phyloP scores from a whole-genome alignment of 2,113 vertebrate species.

The Brienomyrus longianalis region DNA sequence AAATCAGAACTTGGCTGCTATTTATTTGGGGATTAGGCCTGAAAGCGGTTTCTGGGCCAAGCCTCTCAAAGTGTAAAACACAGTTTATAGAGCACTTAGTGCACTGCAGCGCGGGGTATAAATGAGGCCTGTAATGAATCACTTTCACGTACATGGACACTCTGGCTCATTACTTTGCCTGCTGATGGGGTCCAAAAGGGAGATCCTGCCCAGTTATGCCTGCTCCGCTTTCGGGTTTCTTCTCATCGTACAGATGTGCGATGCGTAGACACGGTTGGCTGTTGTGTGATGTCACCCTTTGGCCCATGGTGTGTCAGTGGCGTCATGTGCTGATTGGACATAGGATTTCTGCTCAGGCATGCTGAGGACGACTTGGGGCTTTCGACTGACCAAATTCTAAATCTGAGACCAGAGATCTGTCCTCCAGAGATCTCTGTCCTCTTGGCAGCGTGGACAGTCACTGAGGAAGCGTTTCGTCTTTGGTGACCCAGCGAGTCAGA shows the following conservation, averaged over 20 bases:
- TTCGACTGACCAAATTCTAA: conserved; percentile 55
- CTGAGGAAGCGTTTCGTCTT: background rate
- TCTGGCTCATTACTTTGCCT: background rate
- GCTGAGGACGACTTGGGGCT: conserved; percentile 36
- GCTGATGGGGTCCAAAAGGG: background rate
- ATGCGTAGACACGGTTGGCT: background rate
- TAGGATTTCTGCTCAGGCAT: conserved; percentile 32
- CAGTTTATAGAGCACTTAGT: conserved; percentile 2
- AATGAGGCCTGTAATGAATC: conserved; percentile 4
- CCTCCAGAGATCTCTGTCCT: conserved; percentile 17
- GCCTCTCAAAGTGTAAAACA: background rate
- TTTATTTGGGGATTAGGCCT: background rate
- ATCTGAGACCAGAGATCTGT: too few relatives aligned
- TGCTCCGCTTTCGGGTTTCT: background rate
- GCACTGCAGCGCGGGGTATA: background rate
- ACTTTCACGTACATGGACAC: background rate
- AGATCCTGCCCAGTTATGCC: background rate
- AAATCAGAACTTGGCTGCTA: background rate
- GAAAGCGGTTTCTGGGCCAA: background rate
- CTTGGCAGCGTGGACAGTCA: background rate
- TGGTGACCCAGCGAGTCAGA: background rate
- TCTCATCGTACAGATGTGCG: background rate
- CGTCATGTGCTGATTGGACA: background rate
- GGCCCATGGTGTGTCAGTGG: background rate
- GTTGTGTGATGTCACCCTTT: background rate